These are phyloP conservation scores for Drosophila trapezifrons DNA, from an alignment of 1,140 invertebrate genomes.

Conservation along the genomic window DNA sequence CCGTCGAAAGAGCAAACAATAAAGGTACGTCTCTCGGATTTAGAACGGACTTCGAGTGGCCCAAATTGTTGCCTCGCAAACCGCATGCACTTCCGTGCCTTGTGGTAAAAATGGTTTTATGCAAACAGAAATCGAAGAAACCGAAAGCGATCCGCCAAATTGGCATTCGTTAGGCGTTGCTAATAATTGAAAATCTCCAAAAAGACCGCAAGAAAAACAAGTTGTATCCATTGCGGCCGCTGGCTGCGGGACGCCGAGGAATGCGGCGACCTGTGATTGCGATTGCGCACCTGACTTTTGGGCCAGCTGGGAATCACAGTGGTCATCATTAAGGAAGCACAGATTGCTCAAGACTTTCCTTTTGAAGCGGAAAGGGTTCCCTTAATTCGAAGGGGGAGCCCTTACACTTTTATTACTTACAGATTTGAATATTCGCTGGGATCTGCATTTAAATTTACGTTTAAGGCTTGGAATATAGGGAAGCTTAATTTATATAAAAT, in stretches of 20 bases:
- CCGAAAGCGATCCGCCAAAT: constrained; percentile 49
- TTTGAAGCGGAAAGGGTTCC: background rate
- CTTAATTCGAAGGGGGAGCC: background rate
- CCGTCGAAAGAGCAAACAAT: constrained; percentile 65
- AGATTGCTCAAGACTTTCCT: constrained; percentile 4
- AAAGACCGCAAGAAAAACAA: constrained; percentile 59
- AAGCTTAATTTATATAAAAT: too few relatives aligned
- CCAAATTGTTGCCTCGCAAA: constrained; percentile 30
- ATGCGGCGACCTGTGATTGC: constrained; percentile 45
- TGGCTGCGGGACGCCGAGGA: constrained; percentile 53
- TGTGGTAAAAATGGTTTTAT: constrained; percentile 64
- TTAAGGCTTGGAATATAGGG: too few relatives aligned
- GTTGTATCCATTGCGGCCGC: constrained; percentile 29
- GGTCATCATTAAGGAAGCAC: constrained; percentile 1
- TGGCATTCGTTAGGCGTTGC: constrained; percentile 79
- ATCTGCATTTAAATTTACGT: too few relatives aligned
- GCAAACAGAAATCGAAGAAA: constrained; percentile 60
- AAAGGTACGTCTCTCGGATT: constrained; percentile 53
- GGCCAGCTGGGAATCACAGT: constrained; percentile 31
- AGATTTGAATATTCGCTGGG: background rate
- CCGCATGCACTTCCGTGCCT: constrained; percentile 70
- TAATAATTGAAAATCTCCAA: constrained; percentile 73
- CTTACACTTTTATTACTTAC: too few relatives aligned
- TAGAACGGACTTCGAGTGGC: constrained; percentile 64
- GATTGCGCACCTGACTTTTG: constrained; percentile 54